Evolutionary conservation across 2,888 invertebrate species (phyloP).

Genomic region (Galerucella pusilla): DNA sequence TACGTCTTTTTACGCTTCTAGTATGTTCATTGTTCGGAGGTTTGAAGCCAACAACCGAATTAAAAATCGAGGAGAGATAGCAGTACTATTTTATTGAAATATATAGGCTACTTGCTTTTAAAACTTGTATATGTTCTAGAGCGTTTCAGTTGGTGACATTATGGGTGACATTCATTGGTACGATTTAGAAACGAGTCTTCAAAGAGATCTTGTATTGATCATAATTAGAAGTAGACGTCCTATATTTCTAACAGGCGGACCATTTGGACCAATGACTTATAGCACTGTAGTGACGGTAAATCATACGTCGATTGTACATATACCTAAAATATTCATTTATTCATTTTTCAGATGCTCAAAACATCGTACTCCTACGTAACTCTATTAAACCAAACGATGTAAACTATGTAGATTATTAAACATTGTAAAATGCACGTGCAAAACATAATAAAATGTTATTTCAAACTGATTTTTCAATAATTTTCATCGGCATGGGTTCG

Average conservation of each 20-base stretch:
- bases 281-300: constrained; percentile 38
- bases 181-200: constrained; percentile 39
- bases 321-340: no score
- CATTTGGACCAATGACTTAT: constrained; percentile 43
- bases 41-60: no score
- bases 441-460: no score
- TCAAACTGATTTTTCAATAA: no score
- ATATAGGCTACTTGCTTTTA: no score
- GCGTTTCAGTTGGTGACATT: constrained; percentile 38
- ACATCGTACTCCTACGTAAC: no score
- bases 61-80: no score
- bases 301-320: neutral
- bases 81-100: no score
- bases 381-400: constrained; percentile 39
- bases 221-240: constrained; percentile 43
- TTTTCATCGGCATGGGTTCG: no score
- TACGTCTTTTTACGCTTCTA: no score
- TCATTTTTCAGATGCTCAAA: constrained; percentile 44
- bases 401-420: constrained; percentile 1
- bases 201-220: constrained; percentile 45
- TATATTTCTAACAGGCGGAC: constrained; percentile 41
- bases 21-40: no score
- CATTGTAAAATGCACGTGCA: neutral
- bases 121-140: constrained; percentile 30
- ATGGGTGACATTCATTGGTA: constrained; percentile 45